These are phyloP conservation scores for Sceloporus undulatus DNA, from an alignment of 2,113 vertebrate species.

Conservation along the genomic window DNA sequence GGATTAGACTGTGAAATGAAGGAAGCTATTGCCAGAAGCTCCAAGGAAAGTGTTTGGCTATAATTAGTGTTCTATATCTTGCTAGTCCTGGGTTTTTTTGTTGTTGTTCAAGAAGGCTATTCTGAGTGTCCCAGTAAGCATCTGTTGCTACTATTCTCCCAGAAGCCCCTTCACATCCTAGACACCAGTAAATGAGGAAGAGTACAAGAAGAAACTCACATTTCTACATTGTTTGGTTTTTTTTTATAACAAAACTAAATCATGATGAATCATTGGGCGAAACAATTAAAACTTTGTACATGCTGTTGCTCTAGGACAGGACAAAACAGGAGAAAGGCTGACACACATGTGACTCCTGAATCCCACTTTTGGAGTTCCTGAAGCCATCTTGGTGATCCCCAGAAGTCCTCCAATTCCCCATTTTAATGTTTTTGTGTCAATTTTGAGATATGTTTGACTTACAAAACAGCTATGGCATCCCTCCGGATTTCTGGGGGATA, in stretches of 20 bases:
- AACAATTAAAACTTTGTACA: background rate
- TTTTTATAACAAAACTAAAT: slow-evolving; percentile 1
- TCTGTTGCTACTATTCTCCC: slow-evolving; percentile 13
- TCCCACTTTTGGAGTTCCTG: no score
- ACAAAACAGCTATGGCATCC: no score
- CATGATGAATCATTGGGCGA: background rate
- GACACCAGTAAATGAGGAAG: background rate
- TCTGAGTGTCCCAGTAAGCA: slow-evolving; percentile 19
- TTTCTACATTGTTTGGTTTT: background rate
- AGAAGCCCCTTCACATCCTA: background rate
- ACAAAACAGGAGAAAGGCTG: no score
- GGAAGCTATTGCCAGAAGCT: slow-evolving; percentile 30
- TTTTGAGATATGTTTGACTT: no score
- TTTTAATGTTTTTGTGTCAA: no score
- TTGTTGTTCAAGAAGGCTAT: slow-evolving; percentile 23
- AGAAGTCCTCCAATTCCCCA: no score
- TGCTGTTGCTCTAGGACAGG: background rate
- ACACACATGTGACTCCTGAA: no score
- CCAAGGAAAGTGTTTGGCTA: slow-evolving; percentile 36
- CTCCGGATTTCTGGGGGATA: no score
- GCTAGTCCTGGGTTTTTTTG: slow-evolving; percentile 43
- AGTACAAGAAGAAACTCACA: background rate
- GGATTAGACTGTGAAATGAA: slow-evolving; percentile 26
- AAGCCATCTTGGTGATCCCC: no score
- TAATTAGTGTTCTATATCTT: slow-evolving; percentile 44